phyloP scores from a whole-genome alignment of 2,888 invertebrate genomes.

The Taenaris catops region DNA sequence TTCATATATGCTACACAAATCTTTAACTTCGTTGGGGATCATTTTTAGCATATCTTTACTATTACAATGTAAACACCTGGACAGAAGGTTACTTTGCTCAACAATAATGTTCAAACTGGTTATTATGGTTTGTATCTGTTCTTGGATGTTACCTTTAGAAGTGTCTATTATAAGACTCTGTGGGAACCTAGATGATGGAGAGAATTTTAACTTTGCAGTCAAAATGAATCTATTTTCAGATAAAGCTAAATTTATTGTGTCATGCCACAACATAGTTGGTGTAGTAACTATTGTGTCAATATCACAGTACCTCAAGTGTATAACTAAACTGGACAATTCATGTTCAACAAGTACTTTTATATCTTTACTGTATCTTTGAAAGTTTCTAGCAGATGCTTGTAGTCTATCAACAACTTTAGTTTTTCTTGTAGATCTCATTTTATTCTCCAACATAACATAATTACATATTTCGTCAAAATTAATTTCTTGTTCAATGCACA shows the following conservation, averaged over 20 bases:
- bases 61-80: constrained; percentile 84
- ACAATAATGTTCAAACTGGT: constrained; percentile 82
- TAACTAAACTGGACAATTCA: constrained; percentile 43
- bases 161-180: constrained; percentile 78
- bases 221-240: constrained; percentile 54
- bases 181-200: constrained; percentile 77
- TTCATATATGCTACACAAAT: constrained; percentile 44
- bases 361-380: constrained; percentile 38
- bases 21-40: constrained; percentile 40
- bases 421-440: constrained; percentile 65
- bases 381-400: constrained; percentile 29
- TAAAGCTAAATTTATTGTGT: constrained; percentile 55
- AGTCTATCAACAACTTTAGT: constrained; percentile 43
- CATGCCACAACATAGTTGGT: constrained; percentile 71
- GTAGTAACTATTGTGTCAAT: constrained; percentile 82
- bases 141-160: constrained; percentile 58
- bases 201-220: constrained; percentile 58
- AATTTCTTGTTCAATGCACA: constrained; percentile 65
- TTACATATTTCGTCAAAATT: constrained; percentile 83
- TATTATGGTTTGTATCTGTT: constrained; percentile 84
- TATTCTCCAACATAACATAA: constrained; percentile 77
- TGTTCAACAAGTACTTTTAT: constrained; percentile 55
- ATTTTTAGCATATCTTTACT: constrained; percentile 43
- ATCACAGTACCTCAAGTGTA: constrained; percentile 68
- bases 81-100: constrained; percentile 83